A percentile compares a stretch with the other conserved stretches of the same genome.
Conservation (phyloP, 2,888 invertebrate genomes). For the Selenia dentaria region DNA sequence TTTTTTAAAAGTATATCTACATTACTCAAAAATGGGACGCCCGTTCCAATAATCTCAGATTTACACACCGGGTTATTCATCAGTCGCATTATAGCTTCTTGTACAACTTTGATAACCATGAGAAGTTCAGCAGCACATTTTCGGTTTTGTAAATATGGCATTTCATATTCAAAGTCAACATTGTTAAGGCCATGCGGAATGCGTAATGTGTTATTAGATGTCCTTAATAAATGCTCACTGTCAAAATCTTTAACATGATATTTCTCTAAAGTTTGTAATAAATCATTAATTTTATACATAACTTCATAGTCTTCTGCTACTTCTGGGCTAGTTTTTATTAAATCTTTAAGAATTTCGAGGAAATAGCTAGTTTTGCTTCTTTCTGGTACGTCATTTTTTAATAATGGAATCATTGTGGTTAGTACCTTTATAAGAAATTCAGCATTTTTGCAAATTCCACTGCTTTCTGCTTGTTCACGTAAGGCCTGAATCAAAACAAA, state of each 20-base stretch:
- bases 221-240: conserved; percentile 2
- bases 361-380: conserved; percentile 16
- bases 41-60: neutral
- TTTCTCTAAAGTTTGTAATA: conserved; percentile 28
- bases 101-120: conserved; percentile 40
- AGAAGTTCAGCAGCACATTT: conserved; percentile 41
- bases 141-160: conserved; percentile 35
- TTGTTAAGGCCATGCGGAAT: conserved; percentile 19
- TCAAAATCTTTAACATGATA: conserved; percentile 6
- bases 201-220: neutral
- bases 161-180: conserved; percentile 38
- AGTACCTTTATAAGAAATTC: conserved; percentile 16
- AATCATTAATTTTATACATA: conserved; percentile 24
- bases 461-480: conserved; percentile 2
- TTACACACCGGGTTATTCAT: conserved; percentile 15
- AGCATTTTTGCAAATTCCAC: conserved; percentile 18
- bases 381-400: conserved; percentile 18
- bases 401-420: conserved; percentile 16
- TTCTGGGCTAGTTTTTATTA: conserved; percentile 17
- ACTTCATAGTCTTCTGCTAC: conserved; percentile 19
- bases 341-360: conserved; percentile 16
- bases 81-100: conserved; percentile 37
- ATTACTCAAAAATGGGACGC: neutral
- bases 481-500: conserved; percentile 2
- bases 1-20: neutral